These are phyloP conservation scores for Tetragonisca angustula DNA, from an alignment of 2,888 invertebrate genomes.

Conservation along the genomic window DNA sequence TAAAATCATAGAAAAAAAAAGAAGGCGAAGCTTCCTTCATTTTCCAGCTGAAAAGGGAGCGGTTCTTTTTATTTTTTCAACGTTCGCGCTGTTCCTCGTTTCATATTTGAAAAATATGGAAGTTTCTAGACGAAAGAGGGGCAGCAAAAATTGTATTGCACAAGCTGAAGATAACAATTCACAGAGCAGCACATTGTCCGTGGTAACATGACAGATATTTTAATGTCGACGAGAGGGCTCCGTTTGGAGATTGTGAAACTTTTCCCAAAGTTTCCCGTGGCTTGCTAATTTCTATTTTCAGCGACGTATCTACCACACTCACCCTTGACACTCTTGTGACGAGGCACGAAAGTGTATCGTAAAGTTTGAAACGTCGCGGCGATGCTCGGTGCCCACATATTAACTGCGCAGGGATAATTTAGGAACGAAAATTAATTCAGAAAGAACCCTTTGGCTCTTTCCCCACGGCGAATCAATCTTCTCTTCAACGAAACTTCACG, in stretches of 20 bases:
- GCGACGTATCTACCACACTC: constrained; percentile 5
- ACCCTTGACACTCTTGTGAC: not conserved
- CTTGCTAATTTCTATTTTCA: constrained; percentile 9
- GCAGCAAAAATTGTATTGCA: not conserved
- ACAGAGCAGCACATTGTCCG: too few relatives aligned
- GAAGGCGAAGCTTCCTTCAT: not conserved
- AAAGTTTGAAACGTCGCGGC: constrained; percentile 8
- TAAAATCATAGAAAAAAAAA: not conserved
- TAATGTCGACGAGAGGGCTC: not conserved
- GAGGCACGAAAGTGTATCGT: constrained; percentile 23
- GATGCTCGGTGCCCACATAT: not conserved
- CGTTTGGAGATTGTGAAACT: not conserved
- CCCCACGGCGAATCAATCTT: constrained; percentile 22
- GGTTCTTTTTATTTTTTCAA: not conserved
- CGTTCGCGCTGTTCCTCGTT: not conserved
- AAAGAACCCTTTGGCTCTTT: constrained; percentile 4
- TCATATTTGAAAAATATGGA: not conserved
- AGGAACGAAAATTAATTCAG: constrained; percentile 1
- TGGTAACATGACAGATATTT: not conserved
- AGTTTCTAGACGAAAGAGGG: not conserved
- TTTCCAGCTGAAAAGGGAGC: not conserved
- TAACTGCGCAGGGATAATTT: constrained; percentile 8
- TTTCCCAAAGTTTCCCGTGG: not conserved
- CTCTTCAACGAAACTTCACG: constrained; percentile 19
- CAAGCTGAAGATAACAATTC: not conserved